Base-by-base conservation (phyloP, 2,888 invertebrate genomes). In the Drosophila phalerata region DNA sequence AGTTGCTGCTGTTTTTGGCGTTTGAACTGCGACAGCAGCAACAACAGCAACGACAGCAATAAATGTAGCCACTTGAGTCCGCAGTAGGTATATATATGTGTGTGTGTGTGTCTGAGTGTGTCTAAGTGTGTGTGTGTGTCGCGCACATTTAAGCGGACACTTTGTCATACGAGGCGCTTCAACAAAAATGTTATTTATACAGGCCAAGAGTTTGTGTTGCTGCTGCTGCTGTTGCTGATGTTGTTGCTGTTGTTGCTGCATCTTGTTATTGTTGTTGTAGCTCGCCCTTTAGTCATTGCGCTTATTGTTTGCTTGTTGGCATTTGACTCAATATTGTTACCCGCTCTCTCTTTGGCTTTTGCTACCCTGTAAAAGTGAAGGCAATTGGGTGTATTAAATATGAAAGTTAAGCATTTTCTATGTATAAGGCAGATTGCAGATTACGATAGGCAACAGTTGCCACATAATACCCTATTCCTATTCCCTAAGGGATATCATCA, bases 101-200 rank as follows among this genome's bases (percentile, higher is more conserved):
- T 62, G 67, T 69, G 53, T 37, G 15, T 48, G 53, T 49, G n/a
- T 48, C 47, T 49, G n/a, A 32, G 15, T 53, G 5, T 47, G 11
- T 49, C 3, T 40, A 37, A 32, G 25, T 64, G 61, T 69, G 45
- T 58, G 68, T 72, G 40, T 69, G 48, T 69, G 75, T 74, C 75
- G 75, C 61, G 62, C 68, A 62, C 73, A 73, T 84, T 82, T 79
- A 84, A 77, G 69, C 82, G 70, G 77, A 81, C 86, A 86, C 86
- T 85, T 86, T 85, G 84, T 85, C 84, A 85, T 85, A 85, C 73
- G 60, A 83, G 84, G 77, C 84, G 81, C 84, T 79, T 79, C 79
- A 81, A 73, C 76, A 74, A 77, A 75, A 86, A 73, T 84, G 67
- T 81, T 81, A 84, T 81, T 84, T 86, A 79, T 81, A 86, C 79